Evolutionary conservation across 2,888 invertebrate species (phyloP).

Genomic region (Scelioninae gen. 1): DNA sequence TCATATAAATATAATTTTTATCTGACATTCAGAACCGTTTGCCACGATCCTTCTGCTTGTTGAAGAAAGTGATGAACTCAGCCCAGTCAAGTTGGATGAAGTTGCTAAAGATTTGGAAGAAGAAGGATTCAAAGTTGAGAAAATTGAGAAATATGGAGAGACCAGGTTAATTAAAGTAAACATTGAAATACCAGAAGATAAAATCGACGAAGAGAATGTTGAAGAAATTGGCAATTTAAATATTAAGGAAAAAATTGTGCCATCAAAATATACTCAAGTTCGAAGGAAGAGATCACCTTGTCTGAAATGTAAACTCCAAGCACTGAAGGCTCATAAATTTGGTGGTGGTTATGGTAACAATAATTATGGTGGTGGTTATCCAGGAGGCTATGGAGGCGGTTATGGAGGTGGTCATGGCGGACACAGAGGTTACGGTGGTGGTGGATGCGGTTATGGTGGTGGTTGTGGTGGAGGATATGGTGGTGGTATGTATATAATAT

Average conservation of each 20-base stretch:
- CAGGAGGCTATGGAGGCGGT: conserved; percentile 58
- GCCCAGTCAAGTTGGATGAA: conserved; percentile 78
- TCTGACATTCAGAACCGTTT: conserved; percentile 76
- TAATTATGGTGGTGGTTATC: conserved; percentile 30
- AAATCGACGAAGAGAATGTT: conserved; percentile 50
- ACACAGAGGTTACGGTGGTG: conserved; percentile 59
- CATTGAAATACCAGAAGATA: conserved; percentile 70
- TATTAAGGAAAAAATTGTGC: conserved; percentile 41
- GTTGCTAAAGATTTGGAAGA: conserved; percentile 78
- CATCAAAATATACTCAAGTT: conserved; percentile 71
- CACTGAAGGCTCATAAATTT: conserved; percentile 52
- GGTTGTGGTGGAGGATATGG: conserved; percentile 59
- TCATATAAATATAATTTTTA: no score
- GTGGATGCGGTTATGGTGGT: conserved; percentile 66
- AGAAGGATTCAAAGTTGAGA: conserved; percentile 78
- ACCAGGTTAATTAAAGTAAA: conserved; percentile 77
- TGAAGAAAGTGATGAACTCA: conserved; percentile 77
- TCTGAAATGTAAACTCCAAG: conserved; percentile 74
- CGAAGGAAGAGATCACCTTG: conserved; percentile 78
- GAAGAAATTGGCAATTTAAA: conserved; percentile 51
- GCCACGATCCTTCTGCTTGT: conserved; percentile 78
- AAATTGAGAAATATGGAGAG: conserved; percentile 74
- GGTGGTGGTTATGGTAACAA: no score
- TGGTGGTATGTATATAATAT: conserved; percentile 25
- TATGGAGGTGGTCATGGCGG: conserved; percentile 29